Evolutionary conservation across 2,113 vertebrate species (phyloP), one percentile per base, ranked within the genome.

Genomic region (Mesocricetus auratus): DNA sequence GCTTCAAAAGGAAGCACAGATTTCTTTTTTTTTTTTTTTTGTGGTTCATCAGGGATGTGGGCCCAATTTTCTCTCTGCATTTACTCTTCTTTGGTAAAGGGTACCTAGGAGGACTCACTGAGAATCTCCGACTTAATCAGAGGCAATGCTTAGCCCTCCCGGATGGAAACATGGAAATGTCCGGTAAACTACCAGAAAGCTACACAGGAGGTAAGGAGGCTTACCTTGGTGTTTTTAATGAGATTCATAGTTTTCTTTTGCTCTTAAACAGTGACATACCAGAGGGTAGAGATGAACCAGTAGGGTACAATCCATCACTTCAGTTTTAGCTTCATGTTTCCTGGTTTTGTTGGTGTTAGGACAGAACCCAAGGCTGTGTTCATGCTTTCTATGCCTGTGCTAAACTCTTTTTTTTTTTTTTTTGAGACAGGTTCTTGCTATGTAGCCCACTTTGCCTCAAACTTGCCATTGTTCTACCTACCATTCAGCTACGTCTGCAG

Each of bases 171-270:
- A 19, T 5, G 12, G 85, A 50, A 89, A 77, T 17, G 22, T 73
- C 53, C 68, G 19, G 19, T 33, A 69, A 69, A 39, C 36, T 64
- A 50, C 56, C 68, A 83, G 60, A 91, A 95, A 89, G 66, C 47
- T 71, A 91, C 0, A 4, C 12, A 33, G 42, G 13, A 81, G 31
- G 47, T 19, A 26, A 50, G 47, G 60, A 73, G 3, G 4, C 75
- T 91, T 75, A 62, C 42, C 56, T 94, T n/a, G 50, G 36, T 45
- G 50, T 77, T 9, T 39, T 73, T 22, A 89, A 1, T 36, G 71
- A 96, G 26, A 62, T 36, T 75, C 45, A 31, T 39, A 71, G 74
- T 91, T 96, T 82, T 56, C 47, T 95, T 79, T 24, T 47, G 6
- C 58, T 96, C 82, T 75, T 50, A 86, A 62, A 29, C 75, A 90